Base-by-base conservation (phyloP, 1,140 invertebrate genomes). In the Calosoma granatense region DNA sequence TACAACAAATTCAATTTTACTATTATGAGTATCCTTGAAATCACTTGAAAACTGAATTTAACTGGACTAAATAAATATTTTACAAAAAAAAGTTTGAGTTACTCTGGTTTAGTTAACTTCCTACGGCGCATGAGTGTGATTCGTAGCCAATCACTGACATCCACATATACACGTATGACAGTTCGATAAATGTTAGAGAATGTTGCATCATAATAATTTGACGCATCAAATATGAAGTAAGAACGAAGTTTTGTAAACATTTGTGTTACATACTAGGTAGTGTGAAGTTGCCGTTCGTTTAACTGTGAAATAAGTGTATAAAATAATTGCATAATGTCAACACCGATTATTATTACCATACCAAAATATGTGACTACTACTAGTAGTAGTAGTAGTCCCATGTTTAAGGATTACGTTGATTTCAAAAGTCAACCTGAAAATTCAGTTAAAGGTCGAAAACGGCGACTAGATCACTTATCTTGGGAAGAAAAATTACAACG, bases 401-500 rank as follows among this genome's bases (percentile, higher is more conserved):
- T 47, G 3, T 47, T 47, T 17, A 47, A 47, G 15, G 41, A 47
- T 47, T 47, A 11, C 15, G 41, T 47, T 4, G 41, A 47, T 12
- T 6, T 9, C 15, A 47, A 47, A 47, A 9, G 17, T 9, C 41
- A 47, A 17, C 9, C 3, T 47, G 41, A 47, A 9, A 30, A 4
- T 6, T 4, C 17, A 17, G 4, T 9, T 6, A 47, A 47, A 47
- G 41, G 41, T 4, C 41, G 41, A 17, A 47, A 47, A 47, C 41
- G 87, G 30, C 76, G 86, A 17, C 71, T 90, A 57, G 86, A 90
- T 70, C 86, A 89, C 71, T 69, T 90, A 1, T 80, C 85, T 21
- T 88, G 84, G 83, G 88, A 90, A 67, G 87, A 90, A 71, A 90
- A 90, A 69, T 74, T 89, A 57, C 85, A 88, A 68, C 76, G 88